Evolutionary conservation across 2,888 invertebrate species (phyloP).

Genomic region (Fissipunctia ypsillon): DNA sequence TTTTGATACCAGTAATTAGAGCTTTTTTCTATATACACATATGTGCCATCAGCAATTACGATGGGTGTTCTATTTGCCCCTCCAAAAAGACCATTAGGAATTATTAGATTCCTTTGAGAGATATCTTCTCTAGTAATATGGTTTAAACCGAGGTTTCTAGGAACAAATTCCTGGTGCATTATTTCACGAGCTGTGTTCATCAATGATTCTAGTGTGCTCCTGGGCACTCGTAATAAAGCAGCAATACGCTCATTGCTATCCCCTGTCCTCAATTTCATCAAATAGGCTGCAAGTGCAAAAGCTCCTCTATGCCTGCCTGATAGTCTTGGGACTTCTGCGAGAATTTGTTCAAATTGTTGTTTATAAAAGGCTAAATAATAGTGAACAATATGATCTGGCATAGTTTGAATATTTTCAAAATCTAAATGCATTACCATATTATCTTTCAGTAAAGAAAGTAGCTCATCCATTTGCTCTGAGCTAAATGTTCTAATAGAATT

Average conservation of each 20-base stretch:
- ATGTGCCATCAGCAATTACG: constrained; percentile 31
- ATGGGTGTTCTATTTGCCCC: constrained; percentile 8
- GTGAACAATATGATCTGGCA: too few relatives aligned
- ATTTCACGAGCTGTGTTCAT: constrained; percentile 8
- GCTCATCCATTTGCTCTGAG: background rate
- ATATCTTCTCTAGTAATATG: constrained; percentile 10
- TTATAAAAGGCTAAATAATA: too few relatives aligned
- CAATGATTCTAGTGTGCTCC: background rate
- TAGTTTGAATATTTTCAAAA: background rate
- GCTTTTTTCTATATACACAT: constrained; percentile 20
- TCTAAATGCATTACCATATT: constrained; percentile 19
- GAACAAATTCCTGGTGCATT: constrained; percentile 18
- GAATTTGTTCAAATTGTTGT: too few relatives aligned
- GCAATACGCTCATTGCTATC: constrained; percentile 18
- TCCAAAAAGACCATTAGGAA: constrained; percentile 17
- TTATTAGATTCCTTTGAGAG: constrained; percentile 7
- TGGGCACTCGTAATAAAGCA: constrained; percentile 5
- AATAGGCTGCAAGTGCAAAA: too few relatives aligned
- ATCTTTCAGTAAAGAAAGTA: background rate
- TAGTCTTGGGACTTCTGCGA: too few relatives aligned
- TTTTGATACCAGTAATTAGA: constrained; percentile 32
- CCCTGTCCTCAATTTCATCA: constrained; percentile 13
- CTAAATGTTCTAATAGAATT: background rate
- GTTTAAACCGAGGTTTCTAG: constrained; percentile 2
- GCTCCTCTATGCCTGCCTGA: too few relatives aligned